These are phyloP conservation scores for Mormoops blainvillei DNA, from an alignment of 2,113 vertebrate genomes.

Conservation along the genomic window DNA sequence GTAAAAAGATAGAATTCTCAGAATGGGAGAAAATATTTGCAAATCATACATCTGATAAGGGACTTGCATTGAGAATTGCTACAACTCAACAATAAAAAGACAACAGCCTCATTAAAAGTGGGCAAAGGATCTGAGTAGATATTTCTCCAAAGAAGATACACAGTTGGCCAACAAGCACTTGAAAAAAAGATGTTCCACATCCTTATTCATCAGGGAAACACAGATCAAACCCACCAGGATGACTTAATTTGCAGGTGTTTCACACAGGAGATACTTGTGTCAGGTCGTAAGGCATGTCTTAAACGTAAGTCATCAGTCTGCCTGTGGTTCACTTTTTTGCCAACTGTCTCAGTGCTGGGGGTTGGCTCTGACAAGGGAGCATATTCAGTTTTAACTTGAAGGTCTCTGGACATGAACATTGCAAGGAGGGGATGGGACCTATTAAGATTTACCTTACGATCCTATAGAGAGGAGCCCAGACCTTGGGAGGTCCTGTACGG, in stretches of 20 bases:
- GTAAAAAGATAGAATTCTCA: not conserved
- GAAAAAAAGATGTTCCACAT: not conserved
- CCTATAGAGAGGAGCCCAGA: not conserved
- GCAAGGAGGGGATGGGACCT: not conserved
- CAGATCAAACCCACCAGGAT: not conserved
- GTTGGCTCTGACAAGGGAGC: not conserved
- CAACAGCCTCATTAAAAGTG: not conserved
- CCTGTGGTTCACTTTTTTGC: not conserved
- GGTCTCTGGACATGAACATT: not conserved
- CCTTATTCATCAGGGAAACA: not conserved
- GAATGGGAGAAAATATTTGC: not conserved
- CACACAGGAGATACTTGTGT: no score
- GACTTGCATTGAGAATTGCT: not conserved
- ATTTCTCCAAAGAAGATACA: not conserved
- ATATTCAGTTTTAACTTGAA: not conserved
- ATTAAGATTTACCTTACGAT: not conserved
- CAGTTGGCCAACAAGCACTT: not conserved
- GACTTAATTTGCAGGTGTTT: not conserved
- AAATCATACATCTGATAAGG: not conserved
- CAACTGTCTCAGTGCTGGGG: not conserved
- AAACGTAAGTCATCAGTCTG: not conserved
- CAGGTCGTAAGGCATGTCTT: not conserved
- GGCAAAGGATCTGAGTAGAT: not conserved
- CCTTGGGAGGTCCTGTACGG: not conserved
- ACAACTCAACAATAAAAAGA: not conserved